phyloP scores from a whole-genome alignment of 2,113 vertebrate genomes.

The Hippocampus barbouri region DNA sequence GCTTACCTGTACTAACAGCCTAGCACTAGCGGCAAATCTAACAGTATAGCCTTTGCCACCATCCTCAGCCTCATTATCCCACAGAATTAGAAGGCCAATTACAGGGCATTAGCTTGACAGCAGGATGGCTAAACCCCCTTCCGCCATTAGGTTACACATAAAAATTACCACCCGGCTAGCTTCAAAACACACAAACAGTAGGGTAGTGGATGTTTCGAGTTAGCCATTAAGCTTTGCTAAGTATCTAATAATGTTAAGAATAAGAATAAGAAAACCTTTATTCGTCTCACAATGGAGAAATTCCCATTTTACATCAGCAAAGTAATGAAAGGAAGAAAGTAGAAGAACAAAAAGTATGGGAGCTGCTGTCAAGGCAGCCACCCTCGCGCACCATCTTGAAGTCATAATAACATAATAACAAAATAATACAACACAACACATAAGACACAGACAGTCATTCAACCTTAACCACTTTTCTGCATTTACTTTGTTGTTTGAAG shows the following conservation, averaged over 20 bases:
- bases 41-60: slow-evolving; percentile 38
- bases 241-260: slow-evolving; percentile 7
- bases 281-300: too few relatives aligned
- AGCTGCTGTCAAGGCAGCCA: too few relatives aligned
- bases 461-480: too few relatives aligned
- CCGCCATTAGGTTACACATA: slow-evolving; percentile 27
- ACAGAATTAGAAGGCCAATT: slow-evolving; percentile 58
- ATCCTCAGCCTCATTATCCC: slow-evolving; percentile 53
- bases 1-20: slow-evolving; percentile 34
- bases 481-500: too few relatives aligned
- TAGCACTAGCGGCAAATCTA: slow-evolving; percentile 47
- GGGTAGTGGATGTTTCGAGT: slow-evolving; percentile 10
- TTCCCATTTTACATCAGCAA: too few relatives aligned
- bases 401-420: too few relatives aligned
- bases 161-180: slow-evolving; percentile 14
- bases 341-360: too few relatives aligned
- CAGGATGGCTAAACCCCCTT: slow-evolving; percentile 27
- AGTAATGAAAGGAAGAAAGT: too few relatives aligned
- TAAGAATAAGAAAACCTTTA: too few relatives aligned
- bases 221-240: slow-evolving; percentile 32
- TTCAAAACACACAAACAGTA: slow-evolving; percentile 22
- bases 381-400: too few relatives aligned
- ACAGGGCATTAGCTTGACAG: slow-evolving; percentile 53
- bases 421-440: too few relatives aligned
- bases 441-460: too few relatives aligned